Percentiles rank a stretch among this genome's conserved stretches.
Conservation (phyloP, 2,113 vertebrate genomes). For the Pycnonotus jocosus region DNA sequence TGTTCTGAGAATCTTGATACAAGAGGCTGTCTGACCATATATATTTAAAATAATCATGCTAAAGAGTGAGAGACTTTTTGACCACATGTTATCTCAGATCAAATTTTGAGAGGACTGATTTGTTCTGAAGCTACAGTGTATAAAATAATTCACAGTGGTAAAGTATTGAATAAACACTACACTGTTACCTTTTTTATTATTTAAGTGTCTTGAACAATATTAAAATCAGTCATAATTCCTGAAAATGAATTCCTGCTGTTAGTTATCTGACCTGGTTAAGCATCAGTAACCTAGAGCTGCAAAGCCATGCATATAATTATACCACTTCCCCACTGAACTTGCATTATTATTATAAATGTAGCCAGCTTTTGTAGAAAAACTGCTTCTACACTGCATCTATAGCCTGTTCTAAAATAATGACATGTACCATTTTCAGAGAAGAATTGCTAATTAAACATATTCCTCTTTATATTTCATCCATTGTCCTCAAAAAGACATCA, state of each 20-base stretch:
- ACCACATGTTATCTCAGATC: neutral
- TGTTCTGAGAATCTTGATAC: neutral
- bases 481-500: neutral
- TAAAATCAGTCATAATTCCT: neutral
- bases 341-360: neutral
- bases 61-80: neutral
- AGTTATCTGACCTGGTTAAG: conserved; percentile 2
- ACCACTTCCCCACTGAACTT: neutral
- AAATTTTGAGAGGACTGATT: neutral
- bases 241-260: neutral
- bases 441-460: neutral
- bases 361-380: neutral
- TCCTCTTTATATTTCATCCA: neutral
- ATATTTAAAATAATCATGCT: neutral
- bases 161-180: neutral
- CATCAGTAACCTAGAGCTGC: conserved; percentile 10
- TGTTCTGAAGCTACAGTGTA: neutral
- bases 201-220: neutral
- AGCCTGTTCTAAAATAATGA: neutral
- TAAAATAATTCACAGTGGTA: neutral
- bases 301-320: neutral
- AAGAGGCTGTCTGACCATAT: neutral
- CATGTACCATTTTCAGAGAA: neutral
- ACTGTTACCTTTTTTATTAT: neutral
- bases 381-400: neutral